These are phyloP conservation scores for Ciconia nigra DNA, from an alignment of 2,797 vertebrate genomes.

Conservation along the genomic window DNA sequence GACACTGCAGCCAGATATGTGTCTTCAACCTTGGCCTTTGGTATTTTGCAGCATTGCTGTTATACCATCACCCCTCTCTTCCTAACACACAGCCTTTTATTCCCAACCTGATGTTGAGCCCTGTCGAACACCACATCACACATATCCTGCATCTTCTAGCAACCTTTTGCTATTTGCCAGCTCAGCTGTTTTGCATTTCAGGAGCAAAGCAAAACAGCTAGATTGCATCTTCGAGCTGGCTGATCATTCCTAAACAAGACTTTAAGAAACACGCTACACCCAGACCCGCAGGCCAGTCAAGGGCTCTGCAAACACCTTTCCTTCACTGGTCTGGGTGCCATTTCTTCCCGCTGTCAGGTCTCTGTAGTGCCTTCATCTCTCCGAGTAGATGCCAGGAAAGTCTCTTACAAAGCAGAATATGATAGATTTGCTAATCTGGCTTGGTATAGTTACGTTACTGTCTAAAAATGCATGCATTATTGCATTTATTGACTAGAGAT, in stretches of 20 bases:
- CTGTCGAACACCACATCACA: background rate
- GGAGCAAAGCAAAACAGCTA: background rate
- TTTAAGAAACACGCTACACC: background rate
- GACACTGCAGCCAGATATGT: background rate
- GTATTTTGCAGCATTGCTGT: background rate
- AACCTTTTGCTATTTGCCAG: background rate
- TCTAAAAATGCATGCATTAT: background rate
- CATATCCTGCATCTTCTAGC: background rate
- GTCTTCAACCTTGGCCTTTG: background rate
- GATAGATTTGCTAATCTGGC: background rate
- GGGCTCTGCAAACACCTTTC: background rate
- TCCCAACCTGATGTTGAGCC: fast-evolving
- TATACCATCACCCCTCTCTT: background rate
- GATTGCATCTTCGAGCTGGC: background rate
- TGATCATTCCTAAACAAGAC: background rate
- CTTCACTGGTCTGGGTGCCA: background rate
- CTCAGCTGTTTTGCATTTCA: background rate
- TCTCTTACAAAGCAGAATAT: background rate
- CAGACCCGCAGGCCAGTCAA: background rate
- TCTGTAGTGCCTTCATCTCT: background rate
- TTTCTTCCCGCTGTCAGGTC: background rate
- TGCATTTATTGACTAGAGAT: conserved; percentile 6
- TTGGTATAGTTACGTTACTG: background rate
- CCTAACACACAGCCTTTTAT: background rate
- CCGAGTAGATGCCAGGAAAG: background rate